Percentiles rank a stretch among this genome's conserved stretches.
Evolutionary conservation across 2,888 invertebrate genomes (phyloP).

Genomic region (Plagodis pulveraria): DNA sequence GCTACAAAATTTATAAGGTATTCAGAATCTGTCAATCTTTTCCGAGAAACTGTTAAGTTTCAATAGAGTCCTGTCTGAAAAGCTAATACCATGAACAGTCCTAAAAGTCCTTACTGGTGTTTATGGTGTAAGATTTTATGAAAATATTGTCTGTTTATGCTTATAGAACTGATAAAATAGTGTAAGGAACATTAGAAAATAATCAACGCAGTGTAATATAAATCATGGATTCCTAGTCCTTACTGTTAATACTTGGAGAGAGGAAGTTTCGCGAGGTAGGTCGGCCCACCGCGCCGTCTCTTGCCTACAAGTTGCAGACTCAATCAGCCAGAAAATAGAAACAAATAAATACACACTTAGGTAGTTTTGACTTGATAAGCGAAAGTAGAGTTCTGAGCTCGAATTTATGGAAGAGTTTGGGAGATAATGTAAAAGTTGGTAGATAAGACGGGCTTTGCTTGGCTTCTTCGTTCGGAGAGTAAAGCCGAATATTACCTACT

Average conservation of each 20-base stretch:
- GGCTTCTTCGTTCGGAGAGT: conserved; percentile 56
- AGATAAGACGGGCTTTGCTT: conserved; percentile 74
- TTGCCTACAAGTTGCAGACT: conserved; percentile 67
- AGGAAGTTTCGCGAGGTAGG: conserved; percentile 72
- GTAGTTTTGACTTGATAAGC: conserved; percentile 81
- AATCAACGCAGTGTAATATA: too few species aligned
- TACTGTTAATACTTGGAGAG: conserved; percentile 28
- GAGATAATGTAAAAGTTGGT: conserved; percentile 79
- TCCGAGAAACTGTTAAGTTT: too few species aligned
- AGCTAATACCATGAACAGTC: too few species aligned
- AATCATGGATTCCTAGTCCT: not conserved
- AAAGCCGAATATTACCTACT: conserved; percentile 62
- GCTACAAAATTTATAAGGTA: too few species aligned
- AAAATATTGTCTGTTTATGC: too few species aligned
- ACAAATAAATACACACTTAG: conserved; percentile 80
- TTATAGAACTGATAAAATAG: too few species aligned
- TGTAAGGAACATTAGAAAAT: too few species aligned
- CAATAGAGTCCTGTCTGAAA: too few species aligned
- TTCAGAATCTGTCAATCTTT: too few species aligned
- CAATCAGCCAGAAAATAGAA: conserved; percentile 81
- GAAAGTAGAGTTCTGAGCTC: conserved; percentile 69
- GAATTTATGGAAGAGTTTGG: conserved; percentile 75
- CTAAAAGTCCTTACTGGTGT: too few species aligned
- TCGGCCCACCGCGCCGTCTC: conserved; percentile 62
- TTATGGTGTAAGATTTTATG: too few species aligned